Evolutionary conservation across 2,113 vertebrate genomes (phyloP), one percentile per base, ranked within the genome.

Genomic region (Plecturocebus donacophilus): DNA sequence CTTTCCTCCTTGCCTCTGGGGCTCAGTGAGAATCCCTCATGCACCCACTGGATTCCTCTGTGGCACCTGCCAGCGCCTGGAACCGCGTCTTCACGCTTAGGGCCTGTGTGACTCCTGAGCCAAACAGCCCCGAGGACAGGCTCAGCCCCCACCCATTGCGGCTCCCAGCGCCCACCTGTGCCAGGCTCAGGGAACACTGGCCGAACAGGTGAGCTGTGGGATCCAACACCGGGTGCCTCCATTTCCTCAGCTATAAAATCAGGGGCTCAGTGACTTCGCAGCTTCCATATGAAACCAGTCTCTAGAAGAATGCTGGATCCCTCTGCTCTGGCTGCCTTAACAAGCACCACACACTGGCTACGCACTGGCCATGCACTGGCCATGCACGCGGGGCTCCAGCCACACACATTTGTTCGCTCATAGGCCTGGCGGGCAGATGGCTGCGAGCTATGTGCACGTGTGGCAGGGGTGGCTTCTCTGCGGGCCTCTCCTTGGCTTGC

Each of bases 311-410:
- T n/a, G 25, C 71, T 58, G 5, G 9, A 16, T 8, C 8, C 35
- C 30, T 56, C 17, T 35, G 9, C 47, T 68, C 35, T 25, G 27
- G 6, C 76, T 73, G 32, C n/a, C 30, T 1, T 20, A 30, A 27
- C 27, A 61, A 52, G 68, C 1, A 19, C 23, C 17, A 38, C 12
- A 20, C 17, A 1, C n/a, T 3, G 2, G 6, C 12, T 27, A 6
- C 13, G 27, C 27, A 8, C 42, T 52, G 47, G 47, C 16, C 16
- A n/a, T 11, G 35, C 16, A 1, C 32, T 3, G 2, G 6, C 10
- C 58, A 4, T 2, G 58, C 25, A 8, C 42, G 2, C 0, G 1
- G 5, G 8, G 8, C 16, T 27, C 32, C 32, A n/a, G 82, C 10
- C 14, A 47, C 6, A 1, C 4, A 19, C 21, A 14, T 30, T 19